These are phyloP conservation scores for Porites australiensis DNA, from an alignment of 64 coral and sea anemone species.

Conservation along the genomic window DNA sequence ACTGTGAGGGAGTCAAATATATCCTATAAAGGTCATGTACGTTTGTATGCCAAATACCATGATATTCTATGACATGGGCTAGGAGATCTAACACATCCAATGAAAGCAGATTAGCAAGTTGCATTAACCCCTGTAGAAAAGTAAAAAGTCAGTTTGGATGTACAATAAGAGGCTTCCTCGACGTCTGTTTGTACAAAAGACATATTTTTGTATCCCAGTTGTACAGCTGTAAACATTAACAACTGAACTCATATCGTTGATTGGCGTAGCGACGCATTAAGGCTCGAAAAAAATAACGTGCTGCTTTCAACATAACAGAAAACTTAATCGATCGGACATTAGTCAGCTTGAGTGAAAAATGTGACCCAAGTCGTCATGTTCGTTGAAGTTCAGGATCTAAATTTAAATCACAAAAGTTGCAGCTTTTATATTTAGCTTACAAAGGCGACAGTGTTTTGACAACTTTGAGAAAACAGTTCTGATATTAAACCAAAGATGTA, in stretches of 20 bases:
- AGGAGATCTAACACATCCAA: neutral
- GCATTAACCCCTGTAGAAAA: neutral
- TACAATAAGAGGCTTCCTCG: neutral
- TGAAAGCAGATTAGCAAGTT: neutral
- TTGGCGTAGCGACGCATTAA: neutral
- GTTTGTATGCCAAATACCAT: neutral
- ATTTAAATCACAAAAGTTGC: neutral
- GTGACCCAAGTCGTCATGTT: neutral
- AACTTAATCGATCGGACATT: neutral
- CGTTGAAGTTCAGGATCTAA: neutral
- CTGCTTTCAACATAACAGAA: too few species aligned
- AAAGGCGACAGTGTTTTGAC: neutral
- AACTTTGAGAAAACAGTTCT: neutral
- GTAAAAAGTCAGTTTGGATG: neutral
- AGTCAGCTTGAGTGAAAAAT: neutral
- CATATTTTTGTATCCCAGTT: constrained; percentile 10
- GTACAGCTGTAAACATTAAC: neutral
- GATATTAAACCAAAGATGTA: neutral
- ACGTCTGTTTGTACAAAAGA: constrained; percentile 22
- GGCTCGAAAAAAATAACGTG: neutral
- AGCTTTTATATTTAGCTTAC: neutral
- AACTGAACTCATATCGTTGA: neutral
- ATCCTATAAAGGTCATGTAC: neutral
- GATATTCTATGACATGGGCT: neutral
- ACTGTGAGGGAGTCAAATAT: neutral